phyloP scores from a whole-genome alignment of 2,888 invertebrate species.

The Polydrusus tereticollis region DNA sequence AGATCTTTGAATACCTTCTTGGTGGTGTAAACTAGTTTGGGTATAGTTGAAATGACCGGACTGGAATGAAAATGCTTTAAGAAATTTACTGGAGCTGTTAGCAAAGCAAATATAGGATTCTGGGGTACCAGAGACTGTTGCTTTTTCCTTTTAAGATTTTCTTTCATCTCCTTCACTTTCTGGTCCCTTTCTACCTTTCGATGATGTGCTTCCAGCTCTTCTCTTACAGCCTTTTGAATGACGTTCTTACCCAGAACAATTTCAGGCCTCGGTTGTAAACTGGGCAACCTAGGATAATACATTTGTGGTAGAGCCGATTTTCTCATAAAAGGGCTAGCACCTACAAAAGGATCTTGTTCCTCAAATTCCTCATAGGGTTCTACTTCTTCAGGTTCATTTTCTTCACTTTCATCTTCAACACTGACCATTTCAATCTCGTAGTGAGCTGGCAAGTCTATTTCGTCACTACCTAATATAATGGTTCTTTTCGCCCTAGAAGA shows the following conservation, averaged over 20 bases:
- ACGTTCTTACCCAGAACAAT: conserved; percentile 38
- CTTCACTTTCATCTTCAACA: conserved; percentile 40
- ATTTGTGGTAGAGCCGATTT: not conserved
- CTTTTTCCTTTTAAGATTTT: conserved; percentile 20
- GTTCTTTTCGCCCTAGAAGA: conserved; percentile 48
- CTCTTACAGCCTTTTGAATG: conserved; percentile 50
- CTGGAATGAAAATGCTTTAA: conserved; percentile 58
- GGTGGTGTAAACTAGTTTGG: conserved; percentile 59
- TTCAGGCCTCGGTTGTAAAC: conserved; percentile 47
- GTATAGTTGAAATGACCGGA: conserved; percentile 61
- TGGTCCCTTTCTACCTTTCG: conserved; percentile 39
- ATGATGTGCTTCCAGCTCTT: conserved; percentile 51
- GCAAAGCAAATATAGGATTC: conserved; percentile 59
- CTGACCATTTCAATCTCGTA: conserved; percentile 47
- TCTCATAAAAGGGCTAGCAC: not conserved
- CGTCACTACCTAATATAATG: conserved; percentile 51
- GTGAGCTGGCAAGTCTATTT: conserved; percentile 54
- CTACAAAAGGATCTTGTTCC: conserved; percentile 34
- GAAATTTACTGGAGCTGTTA: conserved; percentile 61
- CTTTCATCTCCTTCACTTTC: conserved; percentile 42
- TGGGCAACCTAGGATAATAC: not conserved
- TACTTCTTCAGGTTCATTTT: conserved; percentile 6
- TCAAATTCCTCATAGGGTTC: conserved; percentile 15
- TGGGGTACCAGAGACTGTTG: conserved; percentile 51
- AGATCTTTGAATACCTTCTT: conserved; percentile 61